Evolutionary conservation across 2,888 invertebrate genomes (phyloP).

Genomic region (Dolomedes plantarius): DNA sequence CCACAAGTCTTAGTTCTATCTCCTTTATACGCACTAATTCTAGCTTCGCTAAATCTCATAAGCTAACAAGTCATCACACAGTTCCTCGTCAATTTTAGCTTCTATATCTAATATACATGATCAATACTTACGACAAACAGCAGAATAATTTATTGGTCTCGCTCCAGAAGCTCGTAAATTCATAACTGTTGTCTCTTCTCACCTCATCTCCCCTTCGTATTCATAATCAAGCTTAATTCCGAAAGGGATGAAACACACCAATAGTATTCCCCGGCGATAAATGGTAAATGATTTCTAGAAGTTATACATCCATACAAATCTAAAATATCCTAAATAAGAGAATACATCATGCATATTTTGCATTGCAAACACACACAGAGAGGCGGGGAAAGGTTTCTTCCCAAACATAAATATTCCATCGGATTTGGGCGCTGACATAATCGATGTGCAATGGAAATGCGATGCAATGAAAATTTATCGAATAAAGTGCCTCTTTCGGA

Average conservation of each 20-base stretch:
- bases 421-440: no score
- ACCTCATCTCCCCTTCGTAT: conserved; percentile 23
- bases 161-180: conserved; percentile 36
- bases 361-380: conserved; percentile 23
- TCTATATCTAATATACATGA: conserved; percentile 65
- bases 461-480: no score
- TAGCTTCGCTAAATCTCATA: conserved; percentile 59
- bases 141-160: conserved; percentile 62
- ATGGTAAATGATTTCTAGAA: conserved; percentile 48
- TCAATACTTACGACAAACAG: conserved; percentile 47
- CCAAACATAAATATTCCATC: no score
- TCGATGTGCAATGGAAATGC: no score
- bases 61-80: conserved; percentile 53
- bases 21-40: no score
- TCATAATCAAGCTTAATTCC: conserved; percentile 61
- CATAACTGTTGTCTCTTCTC: conserved; percentile 55
- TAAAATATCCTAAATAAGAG: conserved; percentile 14
- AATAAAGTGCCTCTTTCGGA: no score
- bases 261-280: conserved; percentile 36
- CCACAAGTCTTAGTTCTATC: no score
- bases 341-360: conserved; percentile 34
- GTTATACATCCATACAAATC: conserved; percentile 43
- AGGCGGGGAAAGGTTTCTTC: background rate
- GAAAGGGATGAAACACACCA: conserved; percentile 18
- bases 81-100: conserved; percentile 51